These are phyloP conservation scores for Podabrus alpinus DNA, from an alignment of 2,888 invertebrate genomes.

Conservation along the genomic window DNA sequence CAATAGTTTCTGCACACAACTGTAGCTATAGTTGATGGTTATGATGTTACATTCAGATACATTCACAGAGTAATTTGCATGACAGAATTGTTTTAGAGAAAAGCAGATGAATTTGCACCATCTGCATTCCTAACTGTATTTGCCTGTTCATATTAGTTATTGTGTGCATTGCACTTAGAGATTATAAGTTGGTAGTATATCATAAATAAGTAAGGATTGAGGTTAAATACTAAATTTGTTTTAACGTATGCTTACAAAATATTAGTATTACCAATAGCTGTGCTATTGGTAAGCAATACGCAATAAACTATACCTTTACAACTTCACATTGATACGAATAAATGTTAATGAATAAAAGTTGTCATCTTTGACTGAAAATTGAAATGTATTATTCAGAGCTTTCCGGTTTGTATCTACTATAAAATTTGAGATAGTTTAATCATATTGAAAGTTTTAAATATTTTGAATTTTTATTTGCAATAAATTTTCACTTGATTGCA, in stretches of 20 bases:
- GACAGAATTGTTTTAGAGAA: neutral
- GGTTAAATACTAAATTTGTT: neutral
- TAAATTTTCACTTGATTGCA: neutral
- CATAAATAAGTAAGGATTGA: neutral
- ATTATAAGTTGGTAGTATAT: neutral
- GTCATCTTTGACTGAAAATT: no score
- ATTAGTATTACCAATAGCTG: no score
- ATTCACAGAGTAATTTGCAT: constrained; percentile 7
- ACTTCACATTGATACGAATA: no score
- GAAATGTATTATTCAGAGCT: no score
- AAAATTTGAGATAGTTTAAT: neutral
- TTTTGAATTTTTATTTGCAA: neutral
- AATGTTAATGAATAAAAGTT: no score
- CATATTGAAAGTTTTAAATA: neutral
- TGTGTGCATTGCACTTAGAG: neutral
- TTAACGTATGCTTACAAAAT: neutral
- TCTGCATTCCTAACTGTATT: neutral
- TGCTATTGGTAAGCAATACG: no score
- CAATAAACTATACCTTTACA: neutral
- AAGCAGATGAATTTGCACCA: constrained; percentile 6
- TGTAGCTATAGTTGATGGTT: constrained; percentile 20
- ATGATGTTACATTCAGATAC: constrained; percentile 8
- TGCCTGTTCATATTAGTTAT: neutral
- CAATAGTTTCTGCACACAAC: constrained; percentile 1
- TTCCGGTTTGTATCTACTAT: no score